Evolutionary conservation across 2,888 invertebrate genomes (phyloP).

Genomic region (Coronaproctus castanopsis): DNA sequence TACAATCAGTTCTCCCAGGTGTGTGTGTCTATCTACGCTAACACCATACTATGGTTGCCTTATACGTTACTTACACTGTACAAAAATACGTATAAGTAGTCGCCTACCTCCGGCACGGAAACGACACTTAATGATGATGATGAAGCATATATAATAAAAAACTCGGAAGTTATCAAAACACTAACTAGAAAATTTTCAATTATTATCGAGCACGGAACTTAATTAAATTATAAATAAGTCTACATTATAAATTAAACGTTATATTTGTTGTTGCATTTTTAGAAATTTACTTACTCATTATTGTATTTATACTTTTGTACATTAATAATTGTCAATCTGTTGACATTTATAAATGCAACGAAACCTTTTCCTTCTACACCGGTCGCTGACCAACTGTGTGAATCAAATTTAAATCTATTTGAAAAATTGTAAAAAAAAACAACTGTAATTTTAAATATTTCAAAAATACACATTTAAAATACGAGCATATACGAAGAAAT

Average conservation of each 20-base stretch:
- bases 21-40: no score
- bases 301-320: background rate
- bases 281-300: background rate
- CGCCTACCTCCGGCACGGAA: no score
- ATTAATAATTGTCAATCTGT: background rate
- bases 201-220: background rate
- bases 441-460: background rate
- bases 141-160: no score
- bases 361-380: slow-evolving; percentile 8
- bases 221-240: background rate
- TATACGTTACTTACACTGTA: no score
- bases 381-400: slow-evolving; percentile 10
- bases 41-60: no score
- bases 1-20: no score
- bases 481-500: background rate
- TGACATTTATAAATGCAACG: slow-evolving; percentile 1
- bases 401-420: slow-evolving; percentile 5
- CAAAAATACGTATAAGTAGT: no score
- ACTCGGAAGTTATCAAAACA: no score
- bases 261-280: background rate
- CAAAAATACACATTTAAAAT: background rate
- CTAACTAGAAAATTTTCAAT: no score
- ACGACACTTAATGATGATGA: no score
- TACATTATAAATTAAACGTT: background rate
- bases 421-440: background rate